These are phyloP conservation scores for Metopolophium dirhodum DNA, from an alignment of 1,140 invertebrate genomes.

Conservation along the genomic window DNA sequence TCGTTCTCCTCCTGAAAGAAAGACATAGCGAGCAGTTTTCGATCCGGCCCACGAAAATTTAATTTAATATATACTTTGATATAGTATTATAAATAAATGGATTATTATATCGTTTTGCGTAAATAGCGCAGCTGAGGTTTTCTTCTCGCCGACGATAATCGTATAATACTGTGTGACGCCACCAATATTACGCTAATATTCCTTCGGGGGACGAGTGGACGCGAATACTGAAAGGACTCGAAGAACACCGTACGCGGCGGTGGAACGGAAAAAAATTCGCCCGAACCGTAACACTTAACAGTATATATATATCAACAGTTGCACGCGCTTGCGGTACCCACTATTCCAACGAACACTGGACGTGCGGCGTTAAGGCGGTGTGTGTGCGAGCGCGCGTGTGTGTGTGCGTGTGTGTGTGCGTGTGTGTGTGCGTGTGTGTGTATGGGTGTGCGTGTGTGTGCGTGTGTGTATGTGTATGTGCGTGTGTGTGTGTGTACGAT, in stretches of 20 bases:
- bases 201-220: background rate
- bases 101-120: background rate
- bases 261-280: background rate
- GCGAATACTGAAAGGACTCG: background rate
- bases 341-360: slow-evolving; percentile 5
- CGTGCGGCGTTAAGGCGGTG: background rate
- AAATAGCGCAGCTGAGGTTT: background rate
- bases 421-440: background rate
- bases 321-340: background rate
- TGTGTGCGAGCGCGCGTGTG: background rate
- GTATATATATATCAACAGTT: slow-evolving; percentile 18
- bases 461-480: background rate
- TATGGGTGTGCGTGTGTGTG: background rate
- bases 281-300: background rate
- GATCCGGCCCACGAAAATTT: background rate
- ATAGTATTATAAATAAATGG: background rate
- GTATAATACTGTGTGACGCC: background rate
- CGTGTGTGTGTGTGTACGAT: background rate
- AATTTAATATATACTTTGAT: background rate
- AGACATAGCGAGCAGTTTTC: background rate
- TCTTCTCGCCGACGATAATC: background rate
- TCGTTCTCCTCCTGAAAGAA: slow-evolving; percentile 38
- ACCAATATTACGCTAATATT: background rate
- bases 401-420: background rate
- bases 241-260: background rate